A percentile compares a stretch with the other conserved stretches of the same genome.
phyloP scores from a whole-genome alignment of 1,140 invertebrate genomes.

The Bombus balteatus region DNA sequence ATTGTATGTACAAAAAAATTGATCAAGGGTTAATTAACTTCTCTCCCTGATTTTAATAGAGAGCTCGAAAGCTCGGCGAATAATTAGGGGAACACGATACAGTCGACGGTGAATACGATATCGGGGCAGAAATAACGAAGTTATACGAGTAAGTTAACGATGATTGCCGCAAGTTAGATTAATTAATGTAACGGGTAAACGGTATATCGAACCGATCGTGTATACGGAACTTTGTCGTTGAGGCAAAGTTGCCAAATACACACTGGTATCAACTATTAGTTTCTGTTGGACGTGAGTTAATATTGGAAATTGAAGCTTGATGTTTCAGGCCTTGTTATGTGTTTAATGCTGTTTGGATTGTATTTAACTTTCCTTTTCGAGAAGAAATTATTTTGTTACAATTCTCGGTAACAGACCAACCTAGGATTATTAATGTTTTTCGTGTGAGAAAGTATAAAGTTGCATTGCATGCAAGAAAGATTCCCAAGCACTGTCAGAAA shows the following conservation, averaged over 20 bases:
- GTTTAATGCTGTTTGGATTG: no score
- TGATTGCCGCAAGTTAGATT: slow-evolving; percentile 9
- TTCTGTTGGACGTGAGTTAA: background rate
- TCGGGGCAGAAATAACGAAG: background rate
- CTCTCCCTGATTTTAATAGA: slow-evolving; percentile 41
- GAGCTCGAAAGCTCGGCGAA: slow-evolving; percentile 4
- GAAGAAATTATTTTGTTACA: no score
- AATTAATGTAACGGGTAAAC: background rate
- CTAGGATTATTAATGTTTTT: background rate
- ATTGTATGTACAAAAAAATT: background rate
- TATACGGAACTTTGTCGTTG: background rate
- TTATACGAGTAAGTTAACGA: background rate
- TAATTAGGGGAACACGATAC: slow-evolving; percentile 18
- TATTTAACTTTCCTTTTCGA: no score
- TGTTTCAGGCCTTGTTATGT: background rate
- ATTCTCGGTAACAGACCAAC: background rate
- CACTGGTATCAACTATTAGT: no score
- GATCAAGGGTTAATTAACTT: slow-evolving; percentile 26
- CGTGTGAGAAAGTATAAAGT: background rate
- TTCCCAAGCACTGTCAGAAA: background rate
- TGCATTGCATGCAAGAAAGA: background rate
- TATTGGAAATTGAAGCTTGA: background rate
- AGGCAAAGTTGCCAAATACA: background rate
- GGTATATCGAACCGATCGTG: background rate
- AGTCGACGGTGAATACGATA: background rate